A percentile compares a stretch with the other conserved stretches of the same genome.
Conservation (phyloP, 2,888 invertebrate species). For the Brenthis ino region DNA sequence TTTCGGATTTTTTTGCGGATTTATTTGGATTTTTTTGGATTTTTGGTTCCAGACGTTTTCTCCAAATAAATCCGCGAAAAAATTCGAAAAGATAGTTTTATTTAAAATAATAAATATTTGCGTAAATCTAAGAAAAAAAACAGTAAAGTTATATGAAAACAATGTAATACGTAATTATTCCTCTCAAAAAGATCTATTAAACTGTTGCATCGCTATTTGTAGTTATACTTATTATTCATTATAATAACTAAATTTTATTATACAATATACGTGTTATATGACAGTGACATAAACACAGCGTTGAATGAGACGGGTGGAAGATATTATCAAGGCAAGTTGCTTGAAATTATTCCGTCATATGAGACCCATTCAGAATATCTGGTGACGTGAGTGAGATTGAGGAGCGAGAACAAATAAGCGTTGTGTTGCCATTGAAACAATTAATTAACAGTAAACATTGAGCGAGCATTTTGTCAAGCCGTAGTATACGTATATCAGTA, state of each 20-base stretch:
- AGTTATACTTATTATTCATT: too few species aligned
- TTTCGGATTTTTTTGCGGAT: too few species aligned
- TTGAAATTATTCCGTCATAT: constrained; percentile 40
- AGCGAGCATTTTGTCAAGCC: constrained; percentile 37
- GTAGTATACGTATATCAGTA: constrained; percentile 32
- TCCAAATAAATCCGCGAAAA: too few species aligned
- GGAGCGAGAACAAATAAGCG: constrained; percentile 38
- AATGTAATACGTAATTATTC: too few species aligned
- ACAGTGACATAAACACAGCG: constrained; percentile 9
- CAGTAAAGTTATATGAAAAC: too few species aligned
- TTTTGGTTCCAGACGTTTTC: too few species aligned
- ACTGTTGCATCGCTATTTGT: too few species aligned
- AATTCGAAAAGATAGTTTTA: too few species aligned
- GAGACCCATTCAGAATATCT: constrained; percentile 43
- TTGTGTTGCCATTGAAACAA: constrained; percentile 49
- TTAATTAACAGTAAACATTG: constrained; percentile 58
- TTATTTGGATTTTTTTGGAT: too few species aligned
- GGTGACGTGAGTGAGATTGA: constrained; percentile 30
- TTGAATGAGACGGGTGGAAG: constrained; percentile 24
- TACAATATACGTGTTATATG: constrained; percentile 10
- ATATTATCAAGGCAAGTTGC: constrained; percentile 41
- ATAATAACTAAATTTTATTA: background rate
- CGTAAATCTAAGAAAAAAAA: too few species aligned
- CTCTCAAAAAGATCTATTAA: too few species aligned
- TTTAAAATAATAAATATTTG: too few species aligned